Conservation (phyloP, 2,797 vertebrate species). For the Xiphophorus birchmanni region DNA sequence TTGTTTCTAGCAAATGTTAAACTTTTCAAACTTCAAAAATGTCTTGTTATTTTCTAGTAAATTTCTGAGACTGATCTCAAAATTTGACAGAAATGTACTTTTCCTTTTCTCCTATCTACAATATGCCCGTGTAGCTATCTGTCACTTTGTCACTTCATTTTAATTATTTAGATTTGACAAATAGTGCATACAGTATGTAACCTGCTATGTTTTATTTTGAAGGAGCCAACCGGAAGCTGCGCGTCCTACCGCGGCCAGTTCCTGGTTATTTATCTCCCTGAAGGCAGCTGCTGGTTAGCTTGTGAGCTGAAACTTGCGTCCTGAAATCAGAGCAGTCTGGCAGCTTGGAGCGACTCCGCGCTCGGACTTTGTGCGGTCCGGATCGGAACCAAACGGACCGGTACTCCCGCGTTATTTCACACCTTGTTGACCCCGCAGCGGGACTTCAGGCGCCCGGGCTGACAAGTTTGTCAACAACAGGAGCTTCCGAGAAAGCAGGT, state of each 20-base stretch:
- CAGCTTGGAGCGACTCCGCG: background rate
- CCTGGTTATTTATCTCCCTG: conserved; percentile 18
- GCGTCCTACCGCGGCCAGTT: accelerated
- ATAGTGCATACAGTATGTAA: no score
- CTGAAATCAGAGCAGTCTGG: background rate
- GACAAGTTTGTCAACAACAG: conserved; percentile 35
- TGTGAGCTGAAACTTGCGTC: conserved; percentile 1
- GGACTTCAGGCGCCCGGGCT: background rate
- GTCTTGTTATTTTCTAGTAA: no score
- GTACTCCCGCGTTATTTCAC: background rate
- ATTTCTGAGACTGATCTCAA: no score
- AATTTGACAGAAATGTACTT: no score
- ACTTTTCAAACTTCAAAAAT: no score
- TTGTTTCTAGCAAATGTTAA: no score
- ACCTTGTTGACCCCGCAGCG: background rate
- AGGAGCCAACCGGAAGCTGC: conserved; percentile 18
- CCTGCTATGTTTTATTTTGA: conserved; percentile 30
- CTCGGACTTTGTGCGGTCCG: background rate
- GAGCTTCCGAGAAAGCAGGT: conserved; percentile 36
- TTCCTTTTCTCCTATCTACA: no score
- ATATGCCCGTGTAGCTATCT: no score
- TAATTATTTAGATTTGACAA: no score
- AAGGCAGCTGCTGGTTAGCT: conserved; percentile 21
- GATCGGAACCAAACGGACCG: background rate
- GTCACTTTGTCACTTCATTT: no score